A percentile compares a stretch with the other conserved stretches of the same genome.
These are phyloP conservation scores for Aplidium turbinatum DNA, from an alignment of 23 tunicate genomes.

Conservation along the genomic window DNA sequence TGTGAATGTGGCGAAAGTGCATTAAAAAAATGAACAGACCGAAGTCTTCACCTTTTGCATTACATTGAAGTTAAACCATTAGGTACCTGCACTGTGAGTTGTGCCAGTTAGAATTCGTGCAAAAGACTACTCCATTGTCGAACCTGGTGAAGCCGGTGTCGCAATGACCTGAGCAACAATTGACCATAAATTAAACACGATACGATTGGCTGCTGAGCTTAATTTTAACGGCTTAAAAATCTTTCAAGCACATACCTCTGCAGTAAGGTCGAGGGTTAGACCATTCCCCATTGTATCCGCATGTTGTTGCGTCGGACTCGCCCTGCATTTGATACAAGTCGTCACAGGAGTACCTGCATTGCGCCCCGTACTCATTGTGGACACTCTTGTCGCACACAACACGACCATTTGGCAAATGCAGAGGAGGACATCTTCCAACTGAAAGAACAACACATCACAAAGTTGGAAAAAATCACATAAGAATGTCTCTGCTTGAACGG, in stretches of 20 bases:
- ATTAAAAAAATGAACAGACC: no score
- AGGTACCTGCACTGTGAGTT: slow-evolving; percentile 54
- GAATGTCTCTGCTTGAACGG: no score
- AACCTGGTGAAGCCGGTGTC: slow-evolving; percentile 30
- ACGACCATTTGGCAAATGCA: slow-evolving; percentile 55
- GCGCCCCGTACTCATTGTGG: slow-evolving; percentile 44
- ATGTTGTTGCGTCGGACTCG: slow-evolving; percentile 24
- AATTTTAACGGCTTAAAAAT: background rate
- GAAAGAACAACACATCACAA: background rate
- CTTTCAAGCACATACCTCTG: slow-evolving; percentile 62
- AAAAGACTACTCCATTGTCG: slow-evolving; percentile 39
- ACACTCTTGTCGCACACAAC: slow-evolving; percentile 37
- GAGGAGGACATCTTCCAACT: slow-evolving; percentile 61
- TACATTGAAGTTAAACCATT: background rate
- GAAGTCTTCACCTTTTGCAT: background rate
- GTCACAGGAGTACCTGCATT: slow-evolving; percentile 48
- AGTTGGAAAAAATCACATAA: background rate
- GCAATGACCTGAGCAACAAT: slow-evolving; percentile 49
- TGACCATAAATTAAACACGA: no score
- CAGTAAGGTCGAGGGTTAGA: slow-evolving; percentile 59
- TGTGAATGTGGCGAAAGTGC: slow-evolving; percentile 4
- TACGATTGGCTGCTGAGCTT: background rate
- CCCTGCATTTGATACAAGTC: slow-evolving; percentile 38
- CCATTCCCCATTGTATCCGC: slow-evolving; percentile 58
- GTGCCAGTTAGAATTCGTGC: slow-evolving; percentile 69